Conservation (phyloP, 2,888 invertebrate genomes). For the Clivina fossor region DNA sequence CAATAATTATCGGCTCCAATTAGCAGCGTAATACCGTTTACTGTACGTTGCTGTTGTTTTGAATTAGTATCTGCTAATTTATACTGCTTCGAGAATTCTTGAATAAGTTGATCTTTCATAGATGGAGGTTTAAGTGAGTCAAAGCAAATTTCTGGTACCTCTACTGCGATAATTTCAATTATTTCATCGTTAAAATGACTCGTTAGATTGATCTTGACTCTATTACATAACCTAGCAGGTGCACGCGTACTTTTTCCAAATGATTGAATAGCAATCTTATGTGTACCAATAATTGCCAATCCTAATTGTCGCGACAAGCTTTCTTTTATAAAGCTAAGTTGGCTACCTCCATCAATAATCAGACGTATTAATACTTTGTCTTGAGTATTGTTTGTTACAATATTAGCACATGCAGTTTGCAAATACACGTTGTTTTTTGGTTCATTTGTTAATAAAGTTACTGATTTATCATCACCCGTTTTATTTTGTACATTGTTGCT, state of each 20-base stretch:
- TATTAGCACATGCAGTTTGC: background rate
- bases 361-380: constrained; percentile 2
- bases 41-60: background rate
- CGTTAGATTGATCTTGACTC: constrained; percentile 3
- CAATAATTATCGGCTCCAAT: constrained; percentile 6
- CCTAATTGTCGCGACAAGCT: background rate
- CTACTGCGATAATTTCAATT: background rate
- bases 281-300: background rate
- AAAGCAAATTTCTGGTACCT: constrained; percentile 12
- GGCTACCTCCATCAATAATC: constrained; percentile 18
- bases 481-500: background rate
- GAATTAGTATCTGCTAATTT: constrained; percentile 3
- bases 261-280: constrained; percentile 8
- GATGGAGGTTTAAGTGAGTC: background rate
- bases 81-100: background rate
- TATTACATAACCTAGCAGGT: constrained; percentile 1
- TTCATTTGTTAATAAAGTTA: background rate
- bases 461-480: background rate
- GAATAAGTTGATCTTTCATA: constrained; percentile 2
- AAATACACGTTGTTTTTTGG: background rate
- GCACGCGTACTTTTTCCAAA: background rate
- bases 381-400: background rate
- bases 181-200: background rate
- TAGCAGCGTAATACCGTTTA: constrained; percentile 7
- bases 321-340: constrained; percentile 22